These are phyloP conservation scores for Eptesicus fuscus DNA, from an alignment of 2,113 vertebrate genomes.

Conservation along the genomic window DNA sequence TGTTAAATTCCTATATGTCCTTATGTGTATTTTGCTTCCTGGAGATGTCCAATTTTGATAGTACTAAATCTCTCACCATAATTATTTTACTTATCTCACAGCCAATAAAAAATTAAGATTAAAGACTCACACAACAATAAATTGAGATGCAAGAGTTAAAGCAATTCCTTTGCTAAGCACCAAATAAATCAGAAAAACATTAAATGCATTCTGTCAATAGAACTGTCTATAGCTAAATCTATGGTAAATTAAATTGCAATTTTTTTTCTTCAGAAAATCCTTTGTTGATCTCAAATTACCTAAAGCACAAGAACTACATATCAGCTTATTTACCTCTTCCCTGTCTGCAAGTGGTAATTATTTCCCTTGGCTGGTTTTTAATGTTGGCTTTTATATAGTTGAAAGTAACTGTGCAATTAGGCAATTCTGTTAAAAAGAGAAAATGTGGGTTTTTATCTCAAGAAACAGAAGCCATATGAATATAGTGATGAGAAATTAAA, in stretches of 20 bases:
- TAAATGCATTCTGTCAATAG: slow-evolving; percentile 19
- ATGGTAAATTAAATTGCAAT: background rate
- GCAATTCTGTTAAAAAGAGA: slow-evolving; percentile 29
- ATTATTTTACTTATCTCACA: slow-evolving; percentile 42
- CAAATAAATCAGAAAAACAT: slow-evolving; percentile 31
- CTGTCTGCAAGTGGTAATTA: slow-evolving; percentile 12
- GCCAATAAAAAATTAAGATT: background rate
- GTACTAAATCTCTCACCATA: background rate
- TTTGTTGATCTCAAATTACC: slow-evolving; percentile 20
- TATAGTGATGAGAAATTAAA: slow-evolving; percentile 48
- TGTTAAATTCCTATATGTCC: background rate
- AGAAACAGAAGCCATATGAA: slow-evolving; percentile 55
- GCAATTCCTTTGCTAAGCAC: slow-evolving; percentile 17
- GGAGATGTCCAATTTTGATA: slow-evolving; percentile 15
- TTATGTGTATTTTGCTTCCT: background rate
- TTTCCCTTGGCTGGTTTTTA: slow-evolving; percentile 33
- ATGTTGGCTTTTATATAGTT: slow-evolving; percentile 19
- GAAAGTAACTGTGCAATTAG: slow-evolving; percentile 55
- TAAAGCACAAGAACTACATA: background rate
- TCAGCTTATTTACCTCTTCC: slow-evolving; percentile 21
- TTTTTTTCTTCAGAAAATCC: background rate
- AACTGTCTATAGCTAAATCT: background rate
- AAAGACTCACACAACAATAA: slow-evolving; percentile 14
- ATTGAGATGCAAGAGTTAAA: background rate
- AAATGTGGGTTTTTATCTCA: slow-evolving; percentile 33